Conservation (phyloP, 2,797 vertebrate species). For the Malurus leucopterus region DNA sequence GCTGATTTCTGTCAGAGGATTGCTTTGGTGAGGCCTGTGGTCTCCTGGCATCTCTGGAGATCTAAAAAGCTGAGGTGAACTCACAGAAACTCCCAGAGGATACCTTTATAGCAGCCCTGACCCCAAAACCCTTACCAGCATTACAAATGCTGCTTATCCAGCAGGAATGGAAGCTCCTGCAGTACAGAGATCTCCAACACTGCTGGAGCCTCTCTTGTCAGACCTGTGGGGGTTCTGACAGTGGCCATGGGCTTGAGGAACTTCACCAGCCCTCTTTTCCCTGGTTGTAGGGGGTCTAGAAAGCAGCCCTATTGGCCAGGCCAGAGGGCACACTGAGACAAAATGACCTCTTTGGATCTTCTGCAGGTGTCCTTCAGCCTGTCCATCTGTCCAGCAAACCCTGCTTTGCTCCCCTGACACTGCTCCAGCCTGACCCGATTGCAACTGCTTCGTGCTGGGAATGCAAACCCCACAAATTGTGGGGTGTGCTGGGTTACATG, state of each 20-base stretch:
- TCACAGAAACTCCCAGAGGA: neutral
- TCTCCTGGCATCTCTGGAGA: neutral
- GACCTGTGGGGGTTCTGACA: neutral
- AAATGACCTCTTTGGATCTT: fast-evolving
- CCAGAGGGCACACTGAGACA: neutral
- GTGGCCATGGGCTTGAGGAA: neutral
- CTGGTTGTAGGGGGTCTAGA: neutral
- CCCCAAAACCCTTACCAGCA: neutral
- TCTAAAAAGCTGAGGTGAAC: neutral
- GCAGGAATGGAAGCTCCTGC: neutral
- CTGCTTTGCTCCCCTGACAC: neutral
- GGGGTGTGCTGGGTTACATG: neutral
- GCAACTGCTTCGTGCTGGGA: neutral
- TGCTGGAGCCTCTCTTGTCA: neutral
- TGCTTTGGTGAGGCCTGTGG: neutral
- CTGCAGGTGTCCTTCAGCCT: neutral
- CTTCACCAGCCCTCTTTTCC: neutral
- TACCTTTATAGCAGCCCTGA: neutral
- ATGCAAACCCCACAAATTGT: neutral
- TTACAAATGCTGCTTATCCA: neutral
- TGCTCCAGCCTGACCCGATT: too few species aligned
- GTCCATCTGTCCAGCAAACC: neutral
- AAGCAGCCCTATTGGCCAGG: neutral
- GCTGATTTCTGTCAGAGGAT: neutral
- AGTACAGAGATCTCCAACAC: neutral